phyloP scores from a whole-genome alignment of 2,888 invertebrate genomes.

The Beris morrisii region DNA sequence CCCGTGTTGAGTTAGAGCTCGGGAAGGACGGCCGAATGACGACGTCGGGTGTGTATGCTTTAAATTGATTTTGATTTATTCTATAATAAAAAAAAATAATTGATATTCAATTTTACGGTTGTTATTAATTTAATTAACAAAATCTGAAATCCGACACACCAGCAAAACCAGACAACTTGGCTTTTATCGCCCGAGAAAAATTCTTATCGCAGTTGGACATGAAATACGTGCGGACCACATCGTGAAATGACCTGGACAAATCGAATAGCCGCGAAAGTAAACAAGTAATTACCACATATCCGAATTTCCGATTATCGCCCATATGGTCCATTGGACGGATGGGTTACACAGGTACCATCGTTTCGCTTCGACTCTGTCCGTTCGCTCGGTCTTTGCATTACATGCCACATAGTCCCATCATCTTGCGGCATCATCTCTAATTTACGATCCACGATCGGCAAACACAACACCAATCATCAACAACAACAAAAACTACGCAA shows the following conservation, averaged over 20 bases:
- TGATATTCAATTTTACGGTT: too few relatives aligned
- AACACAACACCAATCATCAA: slow-evolving; percentile 33
- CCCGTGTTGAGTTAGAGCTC: slow-evolving; percentile 51
- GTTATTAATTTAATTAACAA: too few relatives aligned
- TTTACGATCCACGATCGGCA: slow-evolving; percentile 40
- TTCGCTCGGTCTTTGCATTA: not conserved
- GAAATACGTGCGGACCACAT: slow-evolving; percentile 31
- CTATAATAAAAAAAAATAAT: too few relatives aligned
- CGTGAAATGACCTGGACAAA: slow-evolving; percentile 11
- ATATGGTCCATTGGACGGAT: slow-evolving; percentile 12
- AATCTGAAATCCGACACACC: too few relatives aligned
- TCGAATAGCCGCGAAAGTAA: slow-evolving; percentile 29
- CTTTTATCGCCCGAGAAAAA: not conserved
- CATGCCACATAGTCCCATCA: slow-evolving; percentile 8
- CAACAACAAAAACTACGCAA: slow-evolving; percentile 3
- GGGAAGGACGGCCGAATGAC: not conserved
- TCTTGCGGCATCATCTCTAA: slow-evolving; percentile 33
- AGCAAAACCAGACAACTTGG: too few relatives aligned
- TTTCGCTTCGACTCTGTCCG: not conserved
- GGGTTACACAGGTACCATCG: not conserved
- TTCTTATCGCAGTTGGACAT: slow-evolving; percentile 24
- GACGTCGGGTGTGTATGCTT: not conserved
- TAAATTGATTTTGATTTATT: too few relatives aligned
- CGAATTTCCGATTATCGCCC: slow-evolving; percentile 33
- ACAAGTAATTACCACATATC: slow-evolving; percentile 36